phyloP scores from a whole-genome alignment of 2,113 vertebrate species.

The Loxodonta africana region DNA sequence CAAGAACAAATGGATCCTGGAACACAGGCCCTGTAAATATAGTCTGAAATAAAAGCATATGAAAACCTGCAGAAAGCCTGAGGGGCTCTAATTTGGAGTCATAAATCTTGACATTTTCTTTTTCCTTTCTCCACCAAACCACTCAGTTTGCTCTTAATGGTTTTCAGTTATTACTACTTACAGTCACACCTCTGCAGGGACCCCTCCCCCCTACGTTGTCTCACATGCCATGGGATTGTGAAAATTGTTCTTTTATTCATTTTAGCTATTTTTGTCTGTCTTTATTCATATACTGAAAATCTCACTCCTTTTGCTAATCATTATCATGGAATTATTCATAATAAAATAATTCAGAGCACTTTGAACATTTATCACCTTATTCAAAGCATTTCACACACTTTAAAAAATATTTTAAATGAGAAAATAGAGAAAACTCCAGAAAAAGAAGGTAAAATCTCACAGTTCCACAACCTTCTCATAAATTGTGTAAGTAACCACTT shows the following conservation, averaged over 20 bases:
- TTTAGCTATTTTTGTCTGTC: background rate
- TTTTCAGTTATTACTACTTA: background rate
- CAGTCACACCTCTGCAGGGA: background rate
- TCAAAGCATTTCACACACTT: conserved; percentile 20
- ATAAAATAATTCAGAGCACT: conserved; percentile 54
- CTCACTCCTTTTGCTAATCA: conserved; percentile 13
- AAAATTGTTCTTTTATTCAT: background rate
- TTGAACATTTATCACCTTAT: conserved; percentile 24
- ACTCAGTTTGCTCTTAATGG: background rate
- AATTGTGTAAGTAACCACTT: background rate
- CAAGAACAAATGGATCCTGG: conserved; percentile 4
- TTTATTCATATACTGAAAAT: background rate
- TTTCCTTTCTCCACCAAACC: background rate
- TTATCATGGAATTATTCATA: background rate
- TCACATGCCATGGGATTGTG: background rate
- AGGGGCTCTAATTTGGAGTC: background rate
- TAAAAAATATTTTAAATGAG: conserved; percentile 27
- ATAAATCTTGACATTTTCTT: conserved; percentile 34
- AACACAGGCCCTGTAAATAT: background rate
- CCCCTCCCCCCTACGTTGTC: background rate
- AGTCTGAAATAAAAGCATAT: conserved; percentile 37
- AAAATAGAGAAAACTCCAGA: background rate
- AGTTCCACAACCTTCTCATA: background rate
- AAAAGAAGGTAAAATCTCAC: background rate
- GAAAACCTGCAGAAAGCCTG: background rate